These are phyloP conservation scores for Xanthia togata DNA, from an alignment of 2,888 invertebrate species.

Conservation along the genomic window DNA sequence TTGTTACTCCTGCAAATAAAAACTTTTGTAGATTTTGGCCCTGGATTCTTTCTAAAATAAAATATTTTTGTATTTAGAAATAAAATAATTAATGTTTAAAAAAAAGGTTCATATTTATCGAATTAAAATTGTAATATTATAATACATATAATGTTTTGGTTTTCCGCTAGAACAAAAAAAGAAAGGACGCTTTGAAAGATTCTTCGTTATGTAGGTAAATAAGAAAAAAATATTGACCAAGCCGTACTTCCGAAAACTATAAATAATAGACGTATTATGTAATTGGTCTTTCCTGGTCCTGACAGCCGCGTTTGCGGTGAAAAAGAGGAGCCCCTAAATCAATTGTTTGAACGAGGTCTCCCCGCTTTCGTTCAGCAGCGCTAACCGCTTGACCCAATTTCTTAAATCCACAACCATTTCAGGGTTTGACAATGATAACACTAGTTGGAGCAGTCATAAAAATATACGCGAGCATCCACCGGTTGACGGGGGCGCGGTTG, in stretches of 20 bases:
- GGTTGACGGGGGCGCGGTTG: slow-evolving; percentile 79
- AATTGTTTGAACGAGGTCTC: slow-evolving; percentile 47
- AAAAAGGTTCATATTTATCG: not conserved
- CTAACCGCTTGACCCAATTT: slow-evolving; percentile 84
- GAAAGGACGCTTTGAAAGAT: not conserved
- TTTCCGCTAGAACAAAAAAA: not conserved
- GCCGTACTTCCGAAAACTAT: slow-evolving; percentile 20
- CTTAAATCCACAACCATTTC: slow-evolving; percentile 82
- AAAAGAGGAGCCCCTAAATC: slow-evolving; percentile 42
- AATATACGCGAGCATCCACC: slow-evolving; percentile 80
- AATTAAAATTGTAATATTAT: not conserved
- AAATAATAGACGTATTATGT: slow-evolving; percentile 21
- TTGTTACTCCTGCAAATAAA: not conserved
- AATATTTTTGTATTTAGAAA: not conserved
- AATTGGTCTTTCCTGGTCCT: slow-evolving; percentile 34
- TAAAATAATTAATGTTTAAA: not conserved
- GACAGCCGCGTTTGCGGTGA: slow-evolving; percentile 34
- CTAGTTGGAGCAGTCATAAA: slow-evolving; percentile 78
- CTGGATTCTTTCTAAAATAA: not conserved
- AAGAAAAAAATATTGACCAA: not conserved
- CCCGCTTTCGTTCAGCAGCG: slow-evolving; percentile 58
- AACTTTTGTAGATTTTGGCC: not conserved
- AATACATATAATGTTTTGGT: not conserved
- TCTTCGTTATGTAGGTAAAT: not conserved
- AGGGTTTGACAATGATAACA: slow-evolving; percentile 86